phyloP scores from a whole-genome alignment of 2,888 invertebrate genomes.

The Acanthopleura granulata region DNA sequence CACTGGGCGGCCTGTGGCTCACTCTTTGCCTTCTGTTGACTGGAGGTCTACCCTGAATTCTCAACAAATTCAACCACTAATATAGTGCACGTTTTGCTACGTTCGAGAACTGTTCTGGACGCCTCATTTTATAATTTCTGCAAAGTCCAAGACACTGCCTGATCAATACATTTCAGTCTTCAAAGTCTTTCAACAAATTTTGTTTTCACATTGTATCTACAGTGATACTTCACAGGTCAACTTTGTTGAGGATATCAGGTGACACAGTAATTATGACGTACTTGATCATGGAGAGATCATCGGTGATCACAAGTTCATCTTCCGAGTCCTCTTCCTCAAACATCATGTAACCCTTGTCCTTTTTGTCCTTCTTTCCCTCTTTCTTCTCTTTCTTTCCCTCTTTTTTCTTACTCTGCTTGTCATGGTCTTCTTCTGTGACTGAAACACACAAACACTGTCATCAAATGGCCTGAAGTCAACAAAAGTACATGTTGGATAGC shows the following conservation, averaged over 20 bases:
- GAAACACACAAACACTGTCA: neutral
- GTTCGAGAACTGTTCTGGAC: too few species aligned
- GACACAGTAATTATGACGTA: constrained; percentile 64
- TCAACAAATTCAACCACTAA: too few species aligned
- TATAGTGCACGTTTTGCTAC: too few species aligned
- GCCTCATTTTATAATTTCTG: too few species aligned
- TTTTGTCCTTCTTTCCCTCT: constrained; percentile 76
- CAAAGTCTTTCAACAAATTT: too few species aligned
- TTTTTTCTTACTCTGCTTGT: constrained; percentile 36
- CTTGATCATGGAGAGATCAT: constrained; percentile 74
- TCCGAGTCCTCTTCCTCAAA: constrained; percentile 94
- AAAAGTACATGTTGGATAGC: neutral
- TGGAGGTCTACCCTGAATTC: too few species aligned
- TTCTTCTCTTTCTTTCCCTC: constrained; percentile 50
- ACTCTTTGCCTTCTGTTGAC: too few species aligned
- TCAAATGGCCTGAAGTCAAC: neutral
- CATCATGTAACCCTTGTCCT: constrained; percentile 92
- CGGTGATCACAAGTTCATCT: constrained; percentile 73
- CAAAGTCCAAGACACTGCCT: too few species aligned
- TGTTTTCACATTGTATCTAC: too few species aligned
- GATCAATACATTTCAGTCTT: too few species aligned
- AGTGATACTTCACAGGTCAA: too few species aligned
- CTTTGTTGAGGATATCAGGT: neutral
- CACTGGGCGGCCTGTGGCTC: too few species aligned
- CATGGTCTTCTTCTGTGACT: constrained; percentile 26